phyloP scores from a whole-genome alignment of 2,113 vertebrate genomes.

The Gnathonemus longibarbis region DNA sequence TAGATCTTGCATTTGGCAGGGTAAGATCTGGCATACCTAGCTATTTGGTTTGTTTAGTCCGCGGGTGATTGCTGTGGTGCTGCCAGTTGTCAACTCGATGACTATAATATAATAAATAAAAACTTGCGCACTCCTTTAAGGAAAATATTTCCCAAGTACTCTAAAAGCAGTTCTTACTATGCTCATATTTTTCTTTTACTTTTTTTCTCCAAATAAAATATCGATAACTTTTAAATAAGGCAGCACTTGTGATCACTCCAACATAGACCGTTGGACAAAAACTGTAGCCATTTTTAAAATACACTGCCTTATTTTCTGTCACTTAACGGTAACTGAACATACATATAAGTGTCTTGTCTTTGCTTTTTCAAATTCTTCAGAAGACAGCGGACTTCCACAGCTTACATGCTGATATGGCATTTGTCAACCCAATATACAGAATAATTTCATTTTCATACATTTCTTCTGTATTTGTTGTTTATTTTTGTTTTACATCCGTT shows the following conservation, averaged over 20 bases:
- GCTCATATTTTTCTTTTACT: background rate
- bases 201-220: background rate
- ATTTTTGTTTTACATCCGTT: background rate
- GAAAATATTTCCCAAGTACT: too few species aligned
- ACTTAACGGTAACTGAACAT: background rate
- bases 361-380: background rate
- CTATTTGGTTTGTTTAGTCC: too few species aligned
- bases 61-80: too few species aligned
- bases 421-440: background rate
- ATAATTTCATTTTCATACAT: background rate
- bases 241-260: too few species aligned
- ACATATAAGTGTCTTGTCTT: background rate
- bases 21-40: too few species aligned
- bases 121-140: too few species aligned
- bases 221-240: too few species aligned
- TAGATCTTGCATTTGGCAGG: too few species aligned
- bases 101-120: too few species aligned
- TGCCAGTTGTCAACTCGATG: too few species aligned
- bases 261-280: background rate
- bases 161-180: background rate
- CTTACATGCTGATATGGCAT: background rate
- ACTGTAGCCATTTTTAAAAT: background rate
- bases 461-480: background rate
- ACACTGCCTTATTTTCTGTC: too few species aligned
- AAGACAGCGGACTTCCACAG: background rate